Base-by-base conservation (phyloP, 2,113 vertebrate species). In the Bagarius yarrelli region DNA sequence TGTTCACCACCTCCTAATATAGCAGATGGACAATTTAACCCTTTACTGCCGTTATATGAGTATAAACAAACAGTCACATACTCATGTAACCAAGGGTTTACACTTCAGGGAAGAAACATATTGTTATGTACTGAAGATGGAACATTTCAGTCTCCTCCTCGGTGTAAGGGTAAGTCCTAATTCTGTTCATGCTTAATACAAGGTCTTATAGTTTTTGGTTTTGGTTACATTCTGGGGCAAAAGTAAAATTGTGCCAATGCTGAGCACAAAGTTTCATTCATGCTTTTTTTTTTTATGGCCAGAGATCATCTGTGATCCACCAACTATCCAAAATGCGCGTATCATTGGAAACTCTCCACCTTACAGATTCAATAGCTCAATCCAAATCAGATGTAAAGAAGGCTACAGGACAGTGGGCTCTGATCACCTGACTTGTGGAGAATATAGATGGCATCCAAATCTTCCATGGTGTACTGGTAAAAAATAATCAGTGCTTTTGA, bases 41-140 rank as follows among this genome's bases (percentile, higher is more conserved):
- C 52, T 3, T 5, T 9, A 21, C 23, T 14, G 15, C 8, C 32
- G 2, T 8, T 34, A 0, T 91, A 90, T 71, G 0, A 0, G 0
- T 90, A 75, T 78, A 0, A 0, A 0, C 1, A 83, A 0, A 71
- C 11, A 25, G 14, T 92, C 13, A 0, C 0, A 1, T 93, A 90
- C 85, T 15, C 0, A 0, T 93, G 92, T 84, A 0, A 9, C 5
- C 0, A 44, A 55, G 76, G 50, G 13, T 67, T 67, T 36, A 67
- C 0, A 13, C 11, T 88, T 0, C 4, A 0, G 59, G 91, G 89
- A 71, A 4, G 61, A 0, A 0, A 0, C 0, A 0, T 0, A 1
- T 0, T 57, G 4, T 0, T 2, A 0, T 93, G 92, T 79, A 85
- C 81, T 2, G 64, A 23, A 4, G 0, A 64, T 18, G 61, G 76